A percentile compares a stretch with the other conserved stretches of the same genome.
These are phyloP conservation scores for Spondyliosoma cantharus DNA, from an alignment of 2,797 vertebrate species.

Conservation along the genomic window DNA sequence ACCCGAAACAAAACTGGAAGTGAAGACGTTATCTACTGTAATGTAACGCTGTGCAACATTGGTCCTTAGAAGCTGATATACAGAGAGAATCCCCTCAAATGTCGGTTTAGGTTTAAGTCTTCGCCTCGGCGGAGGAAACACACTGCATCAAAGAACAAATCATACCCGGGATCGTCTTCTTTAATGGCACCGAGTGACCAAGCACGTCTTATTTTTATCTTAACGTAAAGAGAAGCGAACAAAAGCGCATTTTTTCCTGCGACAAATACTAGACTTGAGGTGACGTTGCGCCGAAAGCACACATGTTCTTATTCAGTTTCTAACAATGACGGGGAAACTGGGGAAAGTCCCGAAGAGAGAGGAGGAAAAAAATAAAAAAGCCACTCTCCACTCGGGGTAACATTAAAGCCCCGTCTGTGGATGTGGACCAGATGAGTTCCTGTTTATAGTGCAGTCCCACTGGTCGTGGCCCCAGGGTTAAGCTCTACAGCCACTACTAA, in stretches of 20 bases:
- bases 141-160: slow-evolving; percentile 59
- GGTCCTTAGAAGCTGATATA: slow-evolving; percentile 57
- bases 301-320: slow-evolving; percentile 51
- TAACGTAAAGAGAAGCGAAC: slow-evolving; percentile 54
- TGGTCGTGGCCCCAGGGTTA: slow-evolving; percentile 56
- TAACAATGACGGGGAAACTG: slow-evolving; percentile 56
- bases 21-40: slow-evolving; percentile 29
- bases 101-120: slow-evolving; percentile 12
- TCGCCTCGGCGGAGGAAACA: slow-evolving; percentile 47
- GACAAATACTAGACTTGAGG: slow-evolving; percentile 57
- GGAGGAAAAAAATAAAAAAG: slow-evolving; percentile 41
- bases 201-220: slow-evolving; percentile 47
- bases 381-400: slow-evolving; percentile 50
- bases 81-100: slow-evolving; percentile 45
- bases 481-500: slow-evolving; percentile 70
- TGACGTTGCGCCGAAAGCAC: slow-evolving; percentile 58
- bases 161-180: slow-evolving; percentile 39
- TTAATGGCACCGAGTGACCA: slow-evolving; percentile 59
- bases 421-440: slow-evolving; percentile 54
- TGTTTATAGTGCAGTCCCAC: slow-evolving; percentile 66
- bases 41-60: slow-evolving; percentile 55
- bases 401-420: slow-evolving; percentile 53
- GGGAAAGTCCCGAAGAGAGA: slow-evolving; percentile 57
- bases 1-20: slow-evolving; percentile 26
- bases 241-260: slow-evolving; percentile 49